These are phyloP conservation scores for Diorhabda sublineata DNA, from an alignment of 1,140 invertebrate species.

Conservation along the genomic window DNA sequence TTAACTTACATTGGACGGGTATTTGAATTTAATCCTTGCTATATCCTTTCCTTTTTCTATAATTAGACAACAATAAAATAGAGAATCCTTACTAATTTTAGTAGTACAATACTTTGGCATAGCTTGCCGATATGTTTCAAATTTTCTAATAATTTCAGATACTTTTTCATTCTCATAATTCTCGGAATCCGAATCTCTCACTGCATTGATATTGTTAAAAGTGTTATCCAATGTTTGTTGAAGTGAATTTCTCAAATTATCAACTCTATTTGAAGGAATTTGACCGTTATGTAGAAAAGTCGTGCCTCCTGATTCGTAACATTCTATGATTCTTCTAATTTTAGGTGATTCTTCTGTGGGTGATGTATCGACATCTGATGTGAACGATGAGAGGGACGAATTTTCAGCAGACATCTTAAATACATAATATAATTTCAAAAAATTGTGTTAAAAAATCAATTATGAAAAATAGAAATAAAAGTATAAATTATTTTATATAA, in stretches of 20 bases:
- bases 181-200: constrained; percentile 15
- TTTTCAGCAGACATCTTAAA: constrained; percentile 25
- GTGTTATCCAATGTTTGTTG: constrained; percentile 27
- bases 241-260: constrained; percentile 26
- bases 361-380: constrained; percentile 43
- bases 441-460: too few relatives aligned
- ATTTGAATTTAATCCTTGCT: constrained; percentile 64
- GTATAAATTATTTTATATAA: too few relatives aligned
- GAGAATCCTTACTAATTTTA: constrained; percentile 35
- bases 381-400: constrained; percentile 34
- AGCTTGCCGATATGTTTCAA: constrained; percentile 41
- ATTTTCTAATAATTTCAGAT: constrained; percentile 43
- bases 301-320: constrained; percentile 29
- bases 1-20: constrained; percentile 57
- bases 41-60: constrained; percentile 60
- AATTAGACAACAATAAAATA: constrained; percentile 63
- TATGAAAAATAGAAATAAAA: too few relatives aligned
- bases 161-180: constrained; percentile 25
- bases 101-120: constrained; percentile 35
- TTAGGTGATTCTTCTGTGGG: constrained; percentile 33
- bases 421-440: not conserved
- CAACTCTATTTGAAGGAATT: constrained; percentile 20
- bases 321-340: constrained; percentile 38
- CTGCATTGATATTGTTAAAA: constrained; percentile 18
- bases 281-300: not conserved